Conservation (phyloP, 2,797 vertebrate species). For the Gastrophryne carolinensis region DNA sequence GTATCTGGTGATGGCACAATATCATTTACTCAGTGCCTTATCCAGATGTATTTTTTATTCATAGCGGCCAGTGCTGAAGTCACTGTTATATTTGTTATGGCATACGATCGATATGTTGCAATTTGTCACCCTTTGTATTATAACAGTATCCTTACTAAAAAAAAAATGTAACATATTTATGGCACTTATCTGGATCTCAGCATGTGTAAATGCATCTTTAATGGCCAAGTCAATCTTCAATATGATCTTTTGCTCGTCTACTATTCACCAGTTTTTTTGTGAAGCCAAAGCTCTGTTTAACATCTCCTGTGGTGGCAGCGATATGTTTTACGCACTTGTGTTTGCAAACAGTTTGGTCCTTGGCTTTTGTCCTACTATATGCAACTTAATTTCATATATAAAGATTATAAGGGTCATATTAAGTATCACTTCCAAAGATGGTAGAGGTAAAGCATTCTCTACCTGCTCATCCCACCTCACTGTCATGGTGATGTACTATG, state of each 20-base stretch:
- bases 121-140: slow-evolving; percentile 1
- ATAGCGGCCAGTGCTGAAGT: not conserved
- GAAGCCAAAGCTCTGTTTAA: not conserved
- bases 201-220: not conserved
- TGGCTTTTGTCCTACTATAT: slow-evolving; percentile 48
- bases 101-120: not conserved
- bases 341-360: slow-evolving; percentile 40
- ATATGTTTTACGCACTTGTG: slow-evolving; percentile 33
- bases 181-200: not conserved
- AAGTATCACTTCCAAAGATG: not conserved
- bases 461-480: not conserved
- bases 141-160: not conserved
- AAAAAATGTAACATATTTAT: not conserved
- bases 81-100: not conserved
- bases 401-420: not conserved
- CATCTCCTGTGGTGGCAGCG: not conserved
- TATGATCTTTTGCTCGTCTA: not conserved
- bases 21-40: not conserved
- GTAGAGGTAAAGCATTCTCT: not conserved
- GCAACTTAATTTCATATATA: not conserved
- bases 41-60: not conserved
- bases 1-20: not conserved
- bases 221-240: not conserved
- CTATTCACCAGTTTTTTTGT: slow-evolving; percentile 17
- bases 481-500: not conserved